phyloP scores from a whole-genome alignment of 2,797 vertebrate genomes.

The Helostoma temminkii region DNA sequence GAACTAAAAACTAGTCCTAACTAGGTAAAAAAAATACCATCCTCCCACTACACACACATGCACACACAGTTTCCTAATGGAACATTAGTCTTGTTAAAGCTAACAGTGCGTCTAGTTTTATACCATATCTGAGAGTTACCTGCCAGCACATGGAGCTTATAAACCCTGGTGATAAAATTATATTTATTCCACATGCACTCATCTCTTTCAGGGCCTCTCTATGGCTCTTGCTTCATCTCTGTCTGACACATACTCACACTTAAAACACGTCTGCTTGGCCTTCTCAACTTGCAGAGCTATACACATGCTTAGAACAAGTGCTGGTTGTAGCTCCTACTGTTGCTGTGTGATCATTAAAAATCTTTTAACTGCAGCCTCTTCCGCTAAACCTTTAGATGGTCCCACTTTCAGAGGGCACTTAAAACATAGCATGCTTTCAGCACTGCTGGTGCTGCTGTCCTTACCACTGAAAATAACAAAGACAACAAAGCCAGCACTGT shows the following conservation, averaged over 20 bases:
- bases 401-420: conserved; percentile 56
- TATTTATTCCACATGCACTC: conserved; percentile 79
- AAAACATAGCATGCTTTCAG: conserved; percentile 51
- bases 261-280: conserved; percentile 36
- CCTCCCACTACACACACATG: conserved; percentile 31
- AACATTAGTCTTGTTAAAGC: conserved; percentile 73
- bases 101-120: conserved; percentile 73
- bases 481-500: conserved; percentile 37
- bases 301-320: conserved; percentile 65
- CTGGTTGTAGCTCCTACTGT: conserved; percentile 59
- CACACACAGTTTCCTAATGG: conserved; percentile 57
- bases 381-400: conserved; percentile 61
- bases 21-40: too few species aligned
- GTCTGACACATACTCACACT: conserved; percentile 28
- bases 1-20: too few species aligned
- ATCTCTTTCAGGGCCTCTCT: conserved; percentile 58
- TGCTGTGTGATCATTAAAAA: conserved; percentile 65
- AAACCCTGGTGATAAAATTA: conserved; percentile 75
- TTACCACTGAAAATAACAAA: conserved; percentile 48
- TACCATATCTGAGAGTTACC: conserved; percentile 74
- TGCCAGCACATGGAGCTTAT: conserved; percentile 69
- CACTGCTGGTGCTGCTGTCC: conserved; percentile 56
- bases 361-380: conserved; percentile 59
- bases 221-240: conserved; percentile 44
- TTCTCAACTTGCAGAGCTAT: conserved; percentile 49